Conservation (phyloP, 2,797 vertebrate genomes). For the Carduelis carduelis region DNA sequence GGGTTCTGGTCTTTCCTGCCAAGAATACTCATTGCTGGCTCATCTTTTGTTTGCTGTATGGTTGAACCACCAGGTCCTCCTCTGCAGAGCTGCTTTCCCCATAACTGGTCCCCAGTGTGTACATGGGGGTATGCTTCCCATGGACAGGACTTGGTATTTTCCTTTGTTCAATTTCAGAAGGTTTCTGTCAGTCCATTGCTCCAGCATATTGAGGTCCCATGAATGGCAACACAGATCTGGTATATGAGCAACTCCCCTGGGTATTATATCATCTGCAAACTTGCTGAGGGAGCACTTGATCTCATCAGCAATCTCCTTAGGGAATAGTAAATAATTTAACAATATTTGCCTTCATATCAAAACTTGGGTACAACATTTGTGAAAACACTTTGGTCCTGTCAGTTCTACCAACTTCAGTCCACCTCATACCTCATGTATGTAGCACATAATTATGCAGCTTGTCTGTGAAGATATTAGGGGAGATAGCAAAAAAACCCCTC, state of each 20-base stretch:
- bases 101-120: fast-evolving
- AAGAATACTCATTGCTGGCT: not conserved
- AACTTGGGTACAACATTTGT: fast-evolving
- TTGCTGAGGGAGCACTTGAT: not conserved
- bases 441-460: not conserved
- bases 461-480: not conserved
- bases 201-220: not conserved
- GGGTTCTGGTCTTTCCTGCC: not conserved
- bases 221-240: not conserved
- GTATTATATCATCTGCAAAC: not conserved
- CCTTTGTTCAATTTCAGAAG: not conserved
- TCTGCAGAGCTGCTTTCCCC: not conserved
- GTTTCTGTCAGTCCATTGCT: not conserved
- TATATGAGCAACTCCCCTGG: not conserved
- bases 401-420: not conserved
- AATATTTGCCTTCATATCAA: not conserved
- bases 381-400: not conserved
- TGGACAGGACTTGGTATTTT: not conserved
- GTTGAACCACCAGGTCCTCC: not conserved
- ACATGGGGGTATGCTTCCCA: not conserved
- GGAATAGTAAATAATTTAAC: not conserved
- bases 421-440: not conserved
- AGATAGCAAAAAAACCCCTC: not conserved
- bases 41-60: not conserved
- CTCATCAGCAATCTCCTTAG: not conserved